phyloP scores from a whole-genome alignment of 2,113 vertebrate species.

The Pelvicachromis taeniatus region DNA sequence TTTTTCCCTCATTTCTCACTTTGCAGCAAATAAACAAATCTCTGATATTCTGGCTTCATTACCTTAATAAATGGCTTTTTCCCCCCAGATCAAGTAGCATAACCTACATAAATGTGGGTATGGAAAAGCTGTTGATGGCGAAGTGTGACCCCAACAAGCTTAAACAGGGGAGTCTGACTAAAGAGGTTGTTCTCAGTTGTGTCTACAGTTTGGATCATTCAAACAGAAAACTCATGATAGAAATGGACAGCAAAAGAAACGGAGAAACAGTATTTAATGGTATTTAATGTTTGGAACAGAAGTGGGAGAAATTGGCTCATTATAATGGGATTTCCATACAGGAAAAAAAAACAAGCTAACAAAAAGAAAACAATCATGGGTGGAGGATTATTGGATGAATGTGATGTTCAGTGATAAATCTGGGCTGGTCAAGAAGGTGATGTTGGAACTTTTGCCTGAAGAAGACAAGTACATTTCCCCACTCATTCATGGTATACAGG shows the following conservation, averaged over 20 bases:
- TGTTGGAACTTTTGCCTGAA: neutral
- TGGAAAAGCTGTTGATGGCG: neutral
- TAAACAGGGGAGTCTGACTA: neutral
- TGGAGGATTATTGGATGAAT: neutral
- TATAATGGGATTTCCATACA: neutral
- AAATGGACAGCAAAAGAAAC: neutral
- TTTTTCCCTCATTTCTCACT: neutral
- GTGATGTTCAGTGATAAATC: neutral
- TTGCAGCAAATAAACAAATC: neutral
- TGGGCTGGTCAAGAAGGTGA: neutral
- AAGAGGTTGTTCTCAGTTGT: neutral
- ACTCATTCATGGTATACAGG: neutral
- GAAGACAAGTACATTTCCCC: neutral
- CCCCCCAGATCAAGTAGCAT: neutral
- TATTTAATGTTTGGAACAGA: neutral
- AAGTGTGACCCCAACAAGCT: neutral
- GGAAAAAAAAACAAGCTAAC: neutral
- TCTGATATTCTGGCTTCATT: neutral
- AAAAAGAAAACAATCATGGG: neutral
- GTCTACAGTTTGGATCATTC: neutral
- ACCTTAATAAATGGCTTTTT: neutral
- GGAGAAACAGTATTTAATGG: neutral
- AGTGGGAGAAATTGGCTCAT: accelerated
- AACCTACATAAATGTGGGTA: neutral
- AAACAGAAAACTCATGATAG: neutral